Base-by-base conservation (phyloP, 2,888 invertebrate species). In the Agrotis clavis region DNA sequence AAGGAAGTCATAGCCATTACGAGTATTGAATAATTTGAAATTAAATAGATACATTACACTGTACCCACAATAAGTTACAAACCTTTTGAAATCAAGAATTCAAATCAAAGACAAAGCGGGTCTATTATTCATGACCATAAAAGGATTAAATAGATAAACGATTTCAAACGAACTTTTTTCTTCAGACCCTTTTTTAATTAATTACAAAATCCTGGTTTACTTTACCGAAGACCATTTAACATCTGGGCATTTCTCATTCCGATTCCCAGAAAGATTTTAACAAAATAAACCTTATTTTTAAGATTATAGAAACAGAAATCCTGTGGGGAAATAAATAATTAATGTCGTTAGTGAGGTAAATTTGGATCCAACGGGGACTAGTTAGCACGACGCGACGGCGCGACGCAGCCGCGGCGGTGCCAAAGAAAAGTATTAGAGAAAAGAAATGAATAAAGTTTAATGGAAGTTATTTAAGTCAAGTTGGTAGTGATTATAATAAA, bases 321-420 rank as follows among this genome's bases (percentile, higher is more conserved):
- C 61, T 59, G 18, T 35, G 61, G 19, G 54, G 64, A 54, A 60
- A 68, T 76, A 77, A 73, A 71, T 81, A 77, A 82, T 71, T 60
- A 76, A 74, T 72, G 56, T 41, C 71, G 60, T 63, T 67, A 62
- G 47, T 35, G 63, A 78, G 61, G 67, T 65, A 64, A 71, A 81
- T 73, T 71, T 67, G 25, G 30, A 74, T 64, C 47, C 74, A 30
- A 19, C 7, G 11, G 71, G 45, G 84, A 74, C 62, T 65, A 59
- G 64, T 74, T 77, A 77, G 3, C 4, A 51, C 50, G 47, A 59
- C 21, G 13, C n/a, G n/a, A n/a, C n/a, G n/a, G n/a, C n/a, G 25
- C 25, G 25, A 25, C 25, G 25, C 25, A 2, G 25, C 25, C 25
- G 25, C 35, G 18, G n/a, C 14, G 16, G 47, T 45, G 50, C 35